Conservation (phyloP, 2,113 vertebrate genomes). For the Xenopus tropicalis region UCB_Xtro_10.0 CM004445.2:30783001-30783500, state of each 20-base stretch:
- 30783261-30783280: slow-evolving; percentile 33
- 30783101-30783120: not conserved
- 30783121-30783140: not conserved
- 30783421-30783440: not conserved
- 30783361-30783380: slow-evolving; percentile 6
- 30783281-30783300: slow-evolving; percentile 38
- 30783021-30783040: not conserved
- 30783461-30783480: no score
- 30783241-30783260: slow-evolving; percentile 44
- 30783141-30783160: slow-evolving; percentile 37
- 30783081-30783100: not conserved
- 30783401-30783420: not conserved
- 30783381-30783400: not conserved
- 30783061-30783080: slow-evolving; percentile 1
- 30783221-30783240: slow-evolving; percentile 43
- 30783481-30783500: no score
- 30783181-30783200: slow-evolving; percentile 34
- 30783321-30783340: slow-evolving; percentile 14
- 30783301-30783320: slow-evolving; percentile 17
- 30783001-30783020: no score
- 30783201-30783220: slow-evolving; percentile 41
- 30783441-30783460: no score
- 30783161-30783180: slow-evolving; percentile 16
- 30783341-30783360: slow-evolving; percentile 5
- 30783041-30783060: not conserved